phyloP scores from a whole-genome alignment of 2,888 invertebrate genomes.

The Autographa gamma region DNA sequence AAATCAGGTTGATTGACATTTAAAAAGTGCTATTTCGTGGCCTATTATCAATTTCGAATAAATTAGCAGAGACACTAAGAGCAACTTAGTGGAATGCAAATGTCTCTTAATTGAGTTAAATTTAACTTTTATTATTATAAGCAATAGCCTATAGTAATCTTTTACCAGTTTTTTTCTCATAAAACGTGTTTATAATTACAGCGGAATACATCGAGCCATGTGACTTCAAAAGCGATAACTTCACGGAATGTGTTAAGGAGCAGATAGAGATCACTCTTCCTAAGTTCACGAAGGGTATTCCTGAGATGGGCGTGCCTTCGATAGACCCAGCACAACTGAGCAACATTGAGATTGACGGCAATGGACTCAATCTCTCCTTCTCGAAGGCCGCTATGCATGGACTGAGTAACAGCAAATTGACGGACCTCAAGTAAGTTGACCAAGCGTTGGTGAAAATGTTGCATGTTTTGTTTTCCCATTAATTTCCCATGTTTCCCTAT shows the following conservation, averaged over 20 bases:
- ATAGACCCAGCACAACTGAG: constrained; percentile 78
- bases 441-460: neutral
- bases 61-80: too few relatives aligned
- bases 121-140: too few relatives aligned
- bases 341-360: constrained; percentile 78
- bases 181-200: constrained; percentile 64
- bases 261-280: constrained; percentile 74
- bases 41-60: too few relatives aligned
- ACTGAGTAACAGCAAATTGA: constrained; percentile 68
- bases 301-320: constrained; percentile 76
- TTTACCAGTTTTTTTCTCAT: too few relatives aligned
- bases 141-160: too few relatives aligned
- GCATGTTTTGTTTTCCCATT: too few relatives aligned
- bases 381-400: constrained; percentile 76
- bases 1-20: too few relatives aligned
- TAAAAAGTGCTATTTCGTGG: too few relatives aligned
- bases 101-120: too few relatives aligned
- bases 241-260: constrained; percentile 71
- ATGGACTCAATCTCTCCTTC: constrained; percentile 76
- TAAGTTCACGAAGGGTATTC: constrained; percentile 78
- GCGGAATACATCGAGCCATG: constrained; percentile 81
- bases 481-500: too few relatives aligned
- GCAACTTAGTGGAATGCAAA: too few relatives aligned
- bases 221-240: constrained; percentile 62
- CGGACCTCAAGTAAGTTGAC: constrained; percentile 75